Conservation (phyloP, 2,797 vertebrate species). For the Argya squamiceps region DNA sequence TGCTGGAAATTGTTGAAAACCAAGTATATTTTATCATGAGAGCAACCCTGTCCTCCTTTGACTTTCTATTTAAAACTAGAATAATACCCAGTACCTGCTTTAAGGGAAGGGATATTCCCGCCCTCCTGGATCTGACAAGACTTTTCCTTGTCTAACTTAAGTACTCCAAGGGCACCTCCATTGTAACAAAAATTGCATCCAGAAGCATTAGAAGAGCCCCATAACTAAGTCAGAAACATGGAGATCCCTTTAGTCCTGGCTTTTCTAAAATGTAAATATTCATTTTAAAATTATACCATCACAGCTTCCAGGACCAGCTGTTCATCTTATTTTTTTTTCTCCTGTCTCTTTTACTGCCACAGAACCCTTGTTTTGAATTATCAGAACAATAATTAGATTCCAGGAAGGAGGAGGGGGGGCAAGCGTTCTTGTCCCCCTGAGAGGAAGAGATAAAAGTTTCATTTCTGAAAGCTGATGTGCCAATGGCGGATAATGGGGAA, state of each 20-base stretch:
- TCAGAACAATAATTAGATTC: conserved; percentile 23
- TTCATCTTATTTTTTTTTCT: background rate
- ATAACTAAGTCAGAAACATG: background rate
- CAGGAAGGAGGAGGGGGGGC: background rate
- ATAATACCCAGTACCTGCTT: background rate
- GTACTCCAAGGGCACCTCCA: background rate
- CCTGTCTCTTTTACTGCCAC: background rate
- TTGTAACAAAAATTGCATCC: background rate
- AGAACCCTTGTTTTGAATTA: conserved; percentile 24
- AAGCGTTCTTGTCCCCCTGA: background rate
- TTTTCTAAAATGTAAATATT: background rate
- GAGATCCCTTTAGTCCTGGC: background rate
- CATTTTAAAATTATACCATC: background rate
- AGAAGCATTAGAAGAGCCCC: background rate
- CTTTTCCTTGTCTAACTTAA: background rate
- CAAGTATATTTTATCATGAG: background rate
- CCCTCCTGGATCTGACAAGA: background rate
- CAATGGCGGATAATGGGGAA: background rate
- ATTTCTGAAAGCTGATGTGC: conserved; percentile 24
- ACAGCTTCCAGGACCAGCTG: background rate
- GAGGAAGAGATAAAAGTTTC: conserved; percentile 23
- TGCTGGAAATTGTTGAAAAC: background rate
- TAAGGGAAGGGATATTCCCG: background rate
- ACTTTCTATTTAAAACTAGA: background rate
- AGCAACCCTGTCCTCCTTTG: background rate